Conservation (phyloP, 2,113 vertebrate genomes). For the Coryphaenoides rupestris region DNA sequence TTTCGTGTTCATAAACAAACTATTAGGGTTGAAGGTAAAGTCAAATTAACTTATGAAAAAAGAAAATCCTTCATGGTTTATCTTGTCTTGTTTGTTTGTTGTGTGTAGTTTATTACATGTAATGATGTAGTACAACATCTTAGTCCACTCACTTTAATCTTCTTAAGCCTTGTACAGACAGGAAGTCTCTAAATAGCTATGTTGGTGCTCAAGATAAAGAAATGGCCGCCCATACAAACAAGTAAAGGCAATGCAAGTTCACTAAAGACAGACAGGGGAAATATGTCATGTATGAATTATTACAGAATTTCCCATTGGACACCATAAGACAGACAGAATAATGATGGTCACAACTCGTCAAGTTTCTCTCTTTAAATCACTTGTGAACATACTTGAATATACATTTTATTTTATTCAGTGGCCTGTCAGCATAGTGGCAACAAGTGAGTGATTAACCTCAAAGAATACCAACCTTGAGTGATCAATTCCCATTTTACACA, state of each 20-base stretch:
- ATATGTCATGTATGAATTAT: too few species aligned
- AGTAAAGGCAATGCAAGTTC: not conserved
- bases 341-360: too few species aligned
- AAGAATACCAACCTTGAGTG: not conserved
- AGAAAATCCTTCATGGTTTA: not conserved
- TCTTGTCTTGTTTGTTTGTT: conserved; percentile 18
- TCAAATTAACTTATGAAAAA: not conserved
- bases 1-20: too few species aligned
- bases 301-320: too few species aligned
- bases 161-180: conserved; percentile 53
- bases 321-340: too few species aligned
- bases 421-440: not conserved
- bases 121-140: conserved; percentile 49
- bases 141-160: conserved; percentile 56
- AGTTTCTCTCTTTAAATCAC: too few species aligned
- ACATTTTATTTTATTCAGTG: too few species aligned
- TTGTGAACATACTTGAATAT: too few species aligned
- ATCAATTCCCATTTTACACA: not conserved
- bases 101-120: conserved; percentile 11
- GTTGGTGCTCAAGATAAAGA: conserved; percentile 32
- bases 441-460: not conserved
- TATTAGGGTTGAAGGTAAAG: not conserved
- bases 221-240: conserved; percentile 13
- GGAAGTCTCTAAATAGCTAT: conserved; percentile 52
- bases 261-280: not conserved